Base-by-base conservation (phyloP, 2,113 vertebrate genomes). In the Cavia porcellus region DNA sequence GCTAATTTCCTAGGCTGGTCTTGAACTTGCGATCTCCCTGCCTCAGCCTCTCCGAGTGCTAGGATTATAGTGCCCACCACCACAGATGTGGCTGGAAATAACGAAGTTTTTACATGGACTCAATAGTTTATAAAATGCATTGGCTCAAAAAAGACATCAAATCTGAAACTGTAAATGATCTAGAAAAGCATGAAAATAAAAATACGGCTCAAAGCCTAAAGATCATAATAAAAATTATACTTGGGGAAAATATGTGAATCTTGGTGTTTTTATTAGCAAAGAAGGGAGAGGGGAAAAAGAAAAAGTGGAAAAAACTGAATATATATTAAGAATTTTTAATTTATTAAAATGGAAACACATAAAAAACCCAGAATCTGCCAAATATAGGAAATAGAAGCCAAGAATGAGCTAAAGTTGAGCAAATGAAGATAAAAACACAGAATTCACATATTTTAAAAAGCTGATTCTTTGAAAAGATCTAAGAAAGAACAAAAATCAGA, bases 61-160 rank as follows among this genome's bases (percentile, higher is more conserved):
- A 45, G 75, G 28, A 79, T 15, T 79, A 4, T 28, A 50, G 7
- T 32, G 45, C 14, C 13, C 7, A 32, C 0, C 28, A 47, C 28
- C 28, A 17, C 12, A 30, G 30, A 24, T 17, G 45, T 47, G 45
- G 45, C 28, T 50, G 32, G 75, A 79, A 79, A 50, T 30, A 32
- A 79, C 25, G 32, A 15, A 30, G 45, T 77, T 96, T 92, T 52
- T 1, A 88, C 92, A n/a, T 66, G 90, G 30, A 77, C 1, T 70
- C 59, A 72, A 42, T 84, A 94, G 55, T 52, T 62, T 84, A 42
- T 38, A 82, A 89, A 95, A 90, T 15, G 82, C 2, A 22, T 52
- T 93, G 52, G 14, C 55, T 85, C 62, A 86, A 52, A 68, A 97
- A 77, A 47, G 28, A 95, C 74, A 72, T 90, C 6, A 90, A 70